Conservation (phyloP, 2,888 invertebrate species). For the Sialis fuliginosa region DNA sequence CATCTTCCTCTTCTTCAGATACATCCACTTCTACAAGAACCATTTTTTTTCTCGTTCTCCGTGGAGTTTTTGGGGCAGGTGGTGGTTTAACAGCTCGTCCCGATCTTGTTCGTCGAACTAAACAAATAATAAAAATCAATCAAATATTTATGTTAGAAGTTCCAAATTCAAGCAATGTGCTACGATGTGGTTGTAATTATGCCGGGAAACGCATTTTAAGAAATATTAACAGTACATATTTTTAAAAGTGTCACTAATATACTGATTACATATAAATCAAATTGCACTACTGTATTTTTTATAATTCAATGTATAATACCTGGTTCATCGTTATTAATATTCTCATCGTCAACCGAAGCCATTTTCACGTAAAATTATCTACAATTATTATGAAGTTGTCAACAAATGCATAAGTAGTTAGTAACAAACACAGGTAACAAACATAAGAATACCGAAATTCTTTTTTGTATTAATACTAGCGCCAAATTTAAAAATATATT, state of each 20-base stretch:
- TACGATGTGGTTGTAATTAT: too few relatives aligned
- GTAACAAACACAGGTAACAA: too few relatives aligned
- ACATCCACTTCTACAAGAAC: slow-evolving; percentile 29
- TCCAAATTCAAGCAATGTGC: neutral
- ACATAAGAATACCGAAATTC: too few relatives aligned
- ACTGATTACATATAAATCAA: too few relatives aligned
- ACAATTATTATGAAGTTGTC: too few relatives aligned
- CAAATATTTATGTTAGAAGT: neutral
- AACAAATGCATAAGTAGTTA: too few relatives aligned
- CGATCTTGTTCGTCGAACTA: slow-evolving; percentile 38
- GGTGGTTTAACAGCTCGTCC: slow-evolving; percentile 26
- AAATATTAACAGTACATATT: too few relatives aligned
- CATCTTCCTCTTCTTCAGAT: slow-evolving; percentile 20
- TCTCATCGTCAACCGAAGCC: slow-evolving; percentile 24
- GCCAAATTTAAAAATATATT: too few relatives aligned
- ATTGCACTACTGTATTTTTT: too few relatives aligned
- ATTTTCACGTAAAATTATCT: slow-evolving; percentile 14
- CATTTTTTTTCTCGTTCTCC: slow-evolving; percentile 24
- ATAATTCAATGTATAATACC: slow-evolving; percentile 1
- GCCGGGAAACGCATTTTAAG: too few relatives aligned
- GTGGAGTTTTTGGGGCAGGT: slow-evolving; percentile 17
- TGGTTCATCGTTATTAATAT: slow-evolving; percentile 16
- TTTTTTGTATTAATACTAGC: too few relatives aligned
- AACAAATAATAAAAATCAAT: slow-evolving; percentile 7
- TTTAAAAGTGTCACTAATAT: too few relatives aligned